Evolutionary conservation across 2,888 invertebrate genomes (phyloP), one percentile per base, ranked within the genome.

Genomic region (Corbicula japonica): DNA sequence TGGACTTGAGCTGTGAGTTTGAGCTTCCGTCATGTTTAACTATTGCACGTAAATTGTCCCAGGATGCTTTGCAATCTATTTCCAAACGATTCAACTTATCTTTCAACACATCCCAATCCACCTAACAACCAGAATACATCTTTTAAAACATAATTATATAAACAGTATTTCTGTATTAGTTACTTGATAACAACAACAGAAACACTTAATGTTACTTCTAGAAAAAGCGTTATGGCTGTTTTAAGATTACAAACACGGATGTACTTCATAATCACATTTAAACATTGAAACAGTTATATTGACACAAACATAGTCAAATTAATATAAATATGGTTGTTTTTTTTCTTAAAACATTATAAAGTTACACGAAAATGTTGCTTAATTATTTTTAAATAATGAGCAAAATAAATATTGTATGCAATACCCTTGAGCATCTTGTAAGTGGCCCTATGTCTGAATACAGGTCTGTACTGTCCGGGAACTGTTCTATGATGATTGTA

Each of bases 401-500:
- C n/a, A n/a, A n/a, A n/a, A n/a, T n/a, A n/a, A n/a, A n/a, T n/a
- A n/a, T n/a, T n/a, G n/a, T n/a, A n/a, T n/a, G n/a, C n/a, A n/a
- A 94, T 94, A 97, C 97, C 95, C 98, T 92, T 50, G 94, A 92
- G 88, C 94, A 94, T 61, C 95, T 88, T 8, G 94, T 92, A 41
- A 95, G 90, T 15, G 94, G 93, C 26, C 95, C 95, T 21, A 95
- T 93, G 82, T 95, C 99, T 61, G 98, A 98, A 94, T 99, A 99
- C 85, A 99, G 96, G 95, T 99, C 99, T 23, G 97, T 97, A 46
- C 97, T 97, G 87, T 98, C 98, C 0, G 98, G 97, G 94, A 97
- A 98, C 93, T 98, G 97, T 92, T 99, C 98, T 95, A 98, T 97
- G 80, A 99, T 98, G 95, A 99, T 98, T 94, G 97, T 97, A 93